phyloP scores from a whole-genome alignment of 2,888 invertebrate species.

The Eristalinus aeneus region DNA sequence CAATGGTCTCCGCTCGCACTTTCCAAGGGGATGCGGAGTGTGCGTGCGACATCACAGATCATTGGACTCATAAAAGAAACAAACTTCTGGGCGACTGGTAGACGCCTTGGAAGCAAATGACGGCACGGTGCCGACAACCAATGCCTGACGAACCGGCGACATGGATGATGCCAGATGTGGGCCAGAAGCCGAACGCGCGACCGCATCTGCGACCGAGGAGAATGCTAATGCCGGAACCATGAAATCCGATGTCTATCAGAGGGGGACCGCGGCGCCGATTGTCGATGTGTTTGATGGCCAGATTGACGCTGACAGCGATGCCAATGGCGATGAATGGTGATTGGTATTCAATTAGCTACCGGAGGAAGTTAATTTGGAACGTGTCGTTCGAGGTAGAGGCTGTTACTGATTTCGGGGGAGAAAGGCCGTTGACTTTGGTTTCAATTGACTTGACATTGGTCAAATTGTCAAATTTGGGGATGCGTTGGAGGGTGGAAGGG shows the following conservation, averaged over 20 bases:
- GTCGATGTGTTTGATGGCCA: background rate
- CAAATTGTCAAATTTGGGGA: too few species aligned
- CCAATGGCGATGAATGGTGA: background rate
- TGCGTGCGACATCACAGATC: background rate
- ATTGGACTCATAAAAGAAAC: conserved; percentile 23
- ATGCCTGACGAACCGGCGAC: background rate
- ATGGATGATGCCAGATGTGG: conserved; percentile 39
- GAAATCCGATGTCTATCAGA: background rate
- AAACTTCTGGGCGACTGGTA: conserved; percentile 10
- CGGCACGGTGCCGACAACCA: background rate
- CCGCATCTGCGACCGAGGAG: background rate
- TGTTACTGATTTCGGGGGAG: background rate
- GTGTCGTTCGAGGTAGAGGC: background rate
- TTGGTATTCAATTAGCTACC: background rate
- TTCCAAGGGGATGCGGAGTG: background rate
- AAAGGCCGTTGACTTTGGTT: too few species aligned
- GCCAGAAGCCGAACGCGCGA: background rate
- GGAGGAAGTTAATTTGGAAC: background rate
- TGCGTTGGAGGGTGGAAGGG: too few species aligned
- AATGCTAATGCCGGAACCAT: background rate
- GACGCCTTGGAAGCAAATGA: conserved; percentile 28
- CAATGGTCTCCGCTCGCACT: background rate
- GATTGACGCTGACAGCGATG: background rate
- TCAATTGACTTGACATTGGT: too few species aligned
- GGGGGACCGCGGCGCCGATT: background rate